phyloP scores from a whole-genome alignment of 2,888 invertebrate genomes.

The Eumerus sabulonum region DNA sequence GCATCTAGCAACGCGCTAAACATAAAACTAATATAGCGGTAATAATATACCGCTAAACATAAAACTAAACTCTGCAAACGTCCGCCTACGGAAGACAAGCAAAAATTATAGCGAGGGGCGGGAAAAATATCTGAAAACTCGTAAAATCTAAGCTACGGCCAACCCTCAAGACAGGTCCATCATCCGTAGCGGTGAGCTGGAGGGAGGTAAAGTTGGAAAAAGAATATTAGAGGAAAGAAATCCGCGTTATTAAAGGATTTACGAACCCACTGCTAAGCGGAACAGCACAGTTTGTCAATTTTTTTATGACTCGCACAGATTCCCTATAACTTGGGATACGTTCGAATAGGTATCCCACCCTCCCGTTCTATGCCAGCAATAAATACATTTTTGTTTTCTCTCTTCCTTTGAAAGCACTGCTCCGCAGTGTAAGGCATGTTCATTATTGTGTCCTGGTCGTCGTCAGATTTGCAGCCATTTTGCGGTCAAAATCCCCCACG shows the following conservation, averaged over 20 bases:
- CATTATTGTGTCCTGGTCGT: slow-evolving; percentile 66
- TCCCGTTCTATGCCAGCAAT: too few species aligned
- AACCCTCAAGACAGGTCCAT: slow-evolving; percentile 25
- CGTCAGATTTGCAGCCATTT: slow-evolving; percentile 69
- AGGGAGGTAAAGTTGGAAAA: slow-evolving; percentile 13
- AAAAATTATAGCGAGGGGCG: background rate
- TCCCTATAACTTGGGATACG: slow-evolving; percentile 63
- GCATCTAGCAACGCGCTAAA: background rate
- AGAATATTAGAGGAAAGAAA: slow-evolving; percentile 52
- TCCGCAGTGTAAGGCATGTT: too few species aligned
- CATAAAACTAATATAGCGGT: slow-evolving; percentile 28
- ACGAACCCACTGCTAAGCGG: slow-evolving; percentile 65
- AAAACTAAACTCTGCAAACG: slow-evolving; percentile 26
- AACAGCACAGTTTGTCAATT: slow-evolving; percentile 62
- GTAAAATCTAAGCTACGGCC: slow-evolving; percentile 38
- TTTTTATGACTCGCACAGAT: slow-evolving; percentile 68
- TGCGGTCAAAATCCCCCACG: slow-evolving; percentile 68
- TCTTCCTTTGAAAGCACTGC: slow-evolving; percentile 49
- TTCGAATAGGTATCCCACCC: background rate
- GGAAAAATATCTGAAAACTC: slow-evolving; percentile 34
- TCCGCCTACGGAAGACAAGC: slow-evolving; percentile 8
- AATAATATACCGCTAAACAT: slow-evolving; percentile 45
- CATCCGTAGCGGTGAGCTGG: slow-evolving; percentile 20
- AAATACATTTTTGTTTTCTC: slow-evolving; percentile 18
- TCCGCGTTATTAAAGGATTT: slow-evolving; percentile 68